phyloP scores from a whole-genome alignment of 2,797 vertebrate genomes.

The Parotocinclus haroldoi region DNA sequence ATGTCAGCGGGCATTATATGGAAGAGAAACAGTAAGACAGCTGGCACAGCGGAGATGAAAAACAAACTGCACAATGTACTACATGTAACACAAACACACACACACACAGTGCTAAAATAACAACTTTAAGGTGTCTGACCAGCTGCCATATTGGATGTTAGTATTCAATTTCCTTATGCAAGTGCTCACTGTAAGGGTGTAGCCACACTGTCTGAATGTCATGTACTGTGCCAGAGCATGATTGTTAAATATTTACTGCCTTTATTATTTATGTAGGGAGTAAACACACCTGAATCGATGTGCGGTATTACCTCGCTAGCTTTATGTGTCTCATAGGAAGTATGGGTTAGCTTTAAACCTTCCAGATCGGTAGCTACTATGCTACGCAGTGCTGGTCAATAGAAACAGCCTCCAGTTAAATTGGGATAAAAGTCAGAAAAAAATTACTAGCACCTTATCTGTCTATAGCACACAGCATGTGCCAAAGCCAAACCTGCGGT shows the following conservation, averaged over 20 bases:
- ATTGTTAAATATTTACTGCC: no score
- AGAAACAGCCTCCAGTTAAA: neutral
- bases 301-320: neutral
- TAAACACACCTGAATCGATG: no score
- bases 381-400: neutral
- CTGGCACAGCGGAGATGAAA: constrained; percentile 25
- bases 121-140: no score
- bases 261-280: no score
- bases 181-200: no score
- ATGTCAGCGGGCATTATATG: constrained; percentile 36
- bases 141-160: no score
- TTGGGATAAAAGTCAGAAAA: neutral
- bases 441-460: neutral
- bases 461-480: no score
- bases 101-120: constrained; percentile 10
- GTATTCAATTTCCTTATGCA: no score
- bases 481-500: no score
- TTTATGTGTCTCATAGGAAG: neutral
- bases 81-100: constrained; percentile 17
- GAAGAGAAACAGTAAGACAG: constrained; percentile 27
- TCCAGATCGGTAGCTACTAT: neutral
- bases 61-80: constrained; percentile 29
- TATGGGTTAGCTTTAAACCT: neutral
- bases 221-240: no score
- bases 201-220: no score